Base-by-base conservation (phyloP, 2,797 vertebrate genomes). In the Ctenopoma kingsleyae region DNA sequence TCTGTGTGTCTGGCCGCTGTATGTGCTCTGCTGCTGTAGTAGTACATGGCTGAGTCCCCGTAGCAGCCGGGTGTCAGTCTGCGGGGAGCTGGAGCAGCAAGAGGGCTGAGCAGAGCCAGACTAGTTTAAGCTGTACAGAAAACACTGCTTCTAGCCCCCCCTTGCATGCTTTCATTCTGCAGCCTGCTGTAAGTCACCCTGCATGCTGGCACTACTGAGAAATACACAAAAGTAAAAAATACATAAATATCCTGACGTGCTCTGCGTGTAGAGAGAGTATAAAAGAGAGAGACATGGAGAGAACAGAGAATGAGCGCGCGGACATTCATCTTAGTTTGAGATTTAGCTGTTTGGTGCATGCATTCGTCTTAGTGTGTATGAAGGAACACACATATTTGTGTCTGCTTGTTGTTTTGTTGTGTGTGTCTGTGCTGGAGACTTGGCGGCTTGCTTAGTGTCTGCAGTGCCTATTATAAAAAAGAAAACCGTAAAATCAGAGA, bases 401-500 rank as follows among this genome's bases (percentile, higher is more conserved):
- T 65, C 56, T 75, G 35, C 65, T 20, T 61, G 64, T 25, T 44
- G 53, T 49, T 68, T 10, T 51, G 23, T 56, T 40, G 63, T 47
- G 65, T 40, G 46, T 44, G 6, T 52, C 63, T 40, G 51, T 44
- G 71, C 27, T 32, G 13, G 76, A 82, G 82, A 83, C 79, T 89
- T 90, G 89, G 89, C 89, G 25, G 81, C 60, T 57, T 56, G 67
- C 74, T 82, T 55, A 58, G 78, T 85, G 92, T 92, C 91, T 93
- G 88, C 83, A 84, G 76, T 83, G 84, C 80, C 89, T 91, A 85
- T 92, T 91, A 89, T 82, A 80, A 88, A 86, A 89, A 83, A 90
- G 83, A 91, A 89, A 90, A 89, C 80, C 87, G 72, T 91, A 91
- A 93, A 93, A 93, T 92, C 86, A 80, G 88, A 90, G 83, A 91